Base-by-base conservation (phyloP, 2,797 vertebrate genomes). In the Artibeus jamaicensis region DNA sequence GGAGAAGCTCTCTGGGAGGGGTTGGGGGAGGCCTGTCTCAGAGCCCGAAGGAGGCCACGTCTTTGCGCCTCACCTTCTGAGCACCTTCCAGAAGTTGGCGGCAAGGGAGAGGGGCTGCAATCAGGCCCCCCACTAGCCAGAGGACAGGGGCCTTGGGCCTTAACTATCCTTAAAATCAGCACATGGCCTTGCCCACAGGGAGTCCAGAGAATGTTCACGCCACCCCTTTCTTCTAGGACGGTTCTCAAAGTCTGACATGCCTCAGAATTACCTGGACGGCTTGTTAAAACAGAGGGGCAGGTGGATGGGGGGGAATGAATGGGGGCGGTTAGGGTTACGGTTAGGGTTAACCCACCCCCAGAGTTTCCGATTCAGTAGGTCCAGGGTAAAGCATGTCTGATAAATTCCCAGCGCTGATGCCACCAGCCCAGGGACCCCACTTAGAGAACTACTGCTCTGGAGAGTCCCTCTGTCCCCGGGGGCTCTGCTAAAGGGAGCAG, bases 1-100 rank as follows among this genome's bases (percentile, higher is more conserved):
- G 92, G 98, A 98, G 97, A 98, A 98, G 0, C 97, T 97, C 0
- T 94, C 98, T 98, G 92, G 0, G 78, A 48, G 57, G 67, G 62
- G 68, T 73, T 22, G 50, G 10, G 32, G 37, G 8, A 84, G 34
- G 44, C 37, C 6, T 7, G 21, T 59, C 34, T 94, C 91, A 96
- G 89, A 89, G 78, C 50, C 48, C 9, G 7, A 19, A 4, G 15
- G 42, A 19, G 15, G 48, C 50, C 39, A 22, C 5, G 1, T 79
- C 84, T 59, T 2, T 19, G 39, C 2, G 9, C 57, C 32, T 22
- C 53, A 68, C 44, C 15, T 50, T 65, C n/a, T 37, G 9, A 57
- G n/a, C 24, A 79, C 44, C 55, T 68, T 42, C 21, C 10, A 88
- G 78, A 81, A 83, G 46, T 57, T 73, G 0, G 16, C 81, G 39